Conservation (phyloP, 2,113 vertebrate genomes). For the Megaleporinus macrocephalus region DNA sequence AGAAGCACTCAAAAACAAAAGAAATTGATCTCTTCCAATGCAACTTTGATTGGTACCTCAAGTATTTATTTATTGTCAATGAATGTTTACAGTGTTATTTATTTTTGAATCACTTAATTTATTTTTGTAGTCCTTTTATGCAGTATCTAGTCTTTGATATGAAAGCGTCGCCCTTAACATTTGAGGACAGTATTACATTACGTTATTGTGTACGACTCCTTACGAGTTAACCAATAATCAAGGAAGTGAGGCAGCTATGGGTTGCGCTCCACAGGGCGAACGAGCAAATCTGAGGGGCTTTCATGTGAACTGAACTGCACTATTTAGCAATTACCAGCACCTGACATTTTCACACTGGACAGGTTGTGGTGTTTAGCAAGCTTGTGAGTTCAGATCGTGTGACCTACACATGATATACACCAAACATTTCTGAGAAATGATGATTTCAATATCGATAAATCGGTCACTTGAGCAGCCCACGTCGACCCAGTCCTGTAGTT, state of each 20-base stretch:
- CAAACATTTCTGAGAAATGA: no score
- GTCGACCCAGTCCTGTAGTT: no score
- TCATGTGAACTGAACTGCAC: background rate
- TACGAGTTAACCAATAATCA: background rate
- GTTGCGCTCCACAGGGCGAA: background rate
- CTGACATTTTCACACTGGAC: no score
- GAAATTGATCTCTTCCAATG: conserved; percentile 21
- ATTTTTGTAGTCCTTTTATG: background rate
- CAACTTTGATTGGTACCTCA: conserved; percentile 7
- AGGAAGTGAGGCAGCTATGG: background rate
- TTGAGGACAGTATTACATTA: background rate
- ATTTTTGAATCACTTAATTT: background rate
- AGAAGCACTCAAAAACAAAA: background rate
- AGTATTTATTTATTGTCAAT: conserved; percentile 13
- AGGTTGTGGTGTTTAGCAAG: no score
- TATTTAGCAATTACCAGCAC: no score
- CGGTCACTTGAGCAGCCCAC: background rate
- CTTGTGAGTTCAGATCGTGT: no score
- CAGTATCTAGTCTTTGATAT: background rate
- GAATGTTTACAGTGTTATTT: background rate
- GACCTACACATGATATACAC: no score
- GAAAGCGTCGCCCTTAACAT: background rate
- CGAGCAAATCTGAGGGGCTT: background rate
- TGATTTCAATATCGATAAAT: background rate
- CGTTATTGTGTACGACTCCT: background rate